These are phyloP conservation scores for Drosophila nigromelanica DNA, from an alignment of 1,140 invertebrate species.

Conservation along the genomic window DNA sequence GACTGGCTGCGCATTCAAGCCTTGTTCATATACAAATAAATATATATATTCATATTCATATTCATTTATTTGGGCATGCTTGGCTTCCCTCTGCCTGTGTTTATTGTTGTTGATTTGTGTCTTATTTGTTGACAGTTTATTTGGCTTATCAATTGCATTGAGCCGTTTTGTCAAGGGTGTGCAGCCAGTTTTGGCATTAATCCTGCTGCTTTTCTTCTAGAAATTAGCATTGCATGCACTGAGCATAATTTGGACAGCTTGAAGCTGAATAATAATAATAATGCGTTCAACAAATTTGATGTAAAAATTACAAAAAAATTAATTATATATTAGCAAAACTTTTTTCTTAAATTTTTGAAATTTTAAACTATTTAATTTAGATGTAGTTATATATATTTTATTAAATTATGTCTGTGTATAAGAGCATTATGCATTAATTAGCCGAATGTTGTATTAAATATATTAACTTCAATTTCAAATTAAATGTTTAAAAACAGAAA, in stretches of 20 bases:
- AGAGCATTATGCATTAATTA: no score
- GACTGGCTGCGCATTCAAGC: conserved; percentile 40
- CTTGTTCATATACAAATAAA: neutral
- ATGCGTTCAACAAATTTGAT: neutral
- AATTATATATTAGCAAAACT: no score
- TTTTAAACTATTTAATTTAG: no score
- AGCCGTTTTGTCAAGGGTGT: conserved; percentile 33
- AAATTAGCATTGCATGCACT: conserved; percentile 47
- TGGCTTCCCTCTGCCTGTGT: conserved; percentile 3
- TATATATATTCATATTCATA: conserved; percentile 1
- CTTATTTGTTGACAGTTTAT: conserved; percentile 82
- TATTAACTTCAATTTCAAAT: no score
- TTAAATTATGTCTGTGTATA: no score
- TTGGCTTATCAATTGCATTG: conserved; percentile 69
- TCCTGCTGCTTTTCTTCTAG: conserved; percentile 27
- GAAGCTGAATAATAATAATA: neutral
- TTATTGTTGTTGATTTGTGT: conserved; percentile 78
- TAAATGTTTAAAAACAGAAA: no score
- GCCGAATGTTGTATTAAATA: no score
- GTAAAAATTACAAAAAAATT: no score
- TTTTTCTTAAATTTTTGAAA: no score
- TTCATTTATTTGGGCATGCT: neutral
- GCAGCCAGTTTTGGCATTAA: conserved; percentile 39
- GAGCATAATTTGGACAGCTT: conserved; percentile 15
- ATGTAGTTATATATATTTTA: no score